A percentile compares a stretch with the other conserved stretches of the same genome.
Evolutionary conservation across 1,140 invertebrate genomes (phyloP).

Genomic region (Uloborus diversus): DNA sequence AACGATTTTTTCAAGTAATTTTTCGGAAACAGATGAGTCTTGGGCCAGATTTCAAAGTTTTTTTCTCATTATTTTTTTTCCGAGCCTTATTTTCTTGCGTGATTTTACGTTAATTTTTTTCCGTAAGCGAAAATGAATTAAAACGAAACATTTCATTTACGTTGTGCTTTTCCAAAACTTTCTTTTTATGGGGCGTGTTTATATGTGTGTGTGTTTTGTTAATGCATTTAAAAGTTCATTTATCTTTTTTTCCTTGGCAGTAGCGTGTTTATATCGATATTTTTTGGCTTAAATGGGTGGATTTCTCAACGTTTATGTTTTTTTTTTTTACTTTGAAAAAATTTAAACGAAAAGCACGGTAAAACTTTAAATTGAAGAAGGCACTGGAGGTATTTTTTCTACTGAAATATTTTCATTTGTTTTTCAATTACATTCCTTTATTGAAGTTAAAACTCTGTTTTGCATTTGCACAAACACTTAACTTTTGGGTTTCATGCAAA

Average conservation of each 20-base stretch:
- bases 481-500: too few relatives aligned
- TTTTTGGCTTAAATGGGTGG: neutral
- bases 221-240: slow-evolving; percentile 44
- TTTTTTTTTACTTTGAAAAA: neutral
- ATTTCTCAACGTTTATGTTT: neutral
- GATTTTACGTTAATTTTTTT: slow-evolving; percentile 30
- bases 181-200: neutral
- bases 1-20: slow-evolving; percentile 44
- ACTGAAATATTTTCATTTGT: neutral
- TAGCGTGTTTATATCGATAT: neutral
- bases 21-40: slow-evolving; percentile 12
- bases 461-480: too few relatives aligned
- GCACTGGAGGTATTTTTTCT: neutral
- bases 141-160: slow-evolving; percentile 49
- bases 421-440: neutral
- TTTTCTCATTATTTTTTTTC: slow-evolving; percentile 7
- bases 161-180: slow-evolving; percentile 1
- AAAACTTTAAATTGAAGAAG: slow-evolving; percentile 41
- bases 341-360: neutral
- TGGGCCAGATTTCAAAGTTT: neutral
- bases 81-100: slow-evolving; percentile 19
- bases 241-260: neutral
- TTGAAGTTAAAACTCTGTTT: too few relatives aligned
- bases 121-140: slow-evolving; percentile 38
- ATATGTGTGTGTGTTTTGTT: slow-evolving; percentile 23